phyloP scores from a whole-genome alignment of 64 coral and sea anemone species.

The Montipora sp. region DNA sequence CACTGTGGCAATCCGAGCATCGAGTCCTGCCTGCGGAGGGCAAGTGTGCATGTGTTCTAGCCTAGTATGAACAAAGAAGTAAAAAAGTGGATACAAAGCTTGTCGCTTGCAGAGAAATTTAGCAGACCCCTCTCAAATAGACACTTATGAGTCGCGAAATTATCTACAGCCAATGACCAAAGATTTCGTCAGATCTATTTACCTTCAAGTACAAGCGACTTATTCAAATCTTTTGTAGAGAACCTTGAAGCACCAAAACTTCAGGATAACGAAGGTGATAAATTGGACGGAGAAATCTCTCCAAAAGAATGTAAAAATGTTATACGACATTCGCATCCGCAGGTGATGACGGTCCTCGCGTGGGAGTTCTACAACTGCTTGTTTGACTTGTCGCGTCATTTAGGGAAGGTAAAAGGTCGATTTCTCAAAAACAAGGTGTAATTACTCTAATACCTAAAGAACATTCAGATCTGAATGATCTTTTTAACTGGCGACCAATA shows the following conservation, averaged over 20 bases:
- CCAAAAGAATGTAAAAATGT: too few relatives aligned
- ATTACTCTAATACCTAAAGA: too few relatives aligned
- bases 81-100: conserved; percentile 1
- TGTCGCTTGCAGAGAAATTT: background rate
- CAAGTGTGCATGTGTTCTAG: conserved; percentile 24
- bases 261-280: too few relatives aligned
- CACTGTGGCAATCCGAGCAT: background rate
- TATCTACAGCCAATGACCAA: conserved; percentile 1
- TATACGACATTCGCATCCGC: too few relatives aligned
- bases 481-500: too few relatives aligned
- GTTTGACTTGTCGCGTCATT: too few relatives aligned
- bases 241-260: background rate
- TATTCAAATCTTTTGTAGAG: conserved; percentile 8
- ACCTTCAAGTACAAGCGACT: conserved; percentile 3
- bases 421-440: too few relatives aligned
- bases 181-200: conserved; percentile 25
- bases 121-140: conserved; percentile 5
- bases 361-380: too few relatives aligned
- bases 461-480: too few relatives aligned
- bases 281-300: too few relatives aligned
- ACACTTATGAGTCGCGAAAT: conserved; percentile 11
- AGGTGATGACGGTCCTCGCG: too few relatives aligned
- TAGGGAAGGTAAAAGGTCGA: too few relatives aligned
- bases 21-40: background rate
- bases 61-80: conserved; percentile 54